Evolutionary conservation across 2,888 invertebrate species (phyloP).

Genomic region (Homarus gammarus): DNA sequence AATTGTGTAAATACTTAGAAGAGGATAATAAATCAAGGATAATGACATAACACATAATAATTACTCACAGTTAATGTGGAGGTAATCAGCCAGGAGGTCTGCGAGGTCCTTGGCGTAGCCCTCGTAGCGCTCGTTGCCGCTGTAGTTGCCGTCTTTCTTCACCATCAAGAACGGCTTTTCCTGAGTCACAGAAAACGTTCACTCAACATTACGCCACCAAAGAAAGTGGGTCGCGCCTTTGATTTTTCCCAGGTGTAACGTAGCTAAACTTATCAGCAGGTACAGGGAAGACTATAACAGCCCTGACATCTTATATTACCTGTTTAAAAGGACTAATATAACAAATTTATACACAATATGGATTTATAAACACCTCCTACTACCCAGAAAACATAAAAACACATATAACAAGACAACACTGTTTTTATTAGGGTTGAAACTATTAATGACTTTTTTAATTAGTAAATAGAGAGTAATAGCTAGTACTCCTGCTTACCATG

Average conservation of each 20-base stretch:
- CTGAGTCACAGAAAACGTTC: constrained; percentile 75
- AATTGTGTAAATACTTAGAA: no score
- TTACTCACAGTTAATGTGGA: constrained; percentile 73
- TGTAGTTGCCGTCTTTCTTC: constrained; percentile 77
- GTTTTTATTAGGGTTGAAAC: no score
- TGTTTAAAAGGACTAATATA: no score
- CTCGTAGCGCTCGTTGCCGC: constrained; percentile 89
- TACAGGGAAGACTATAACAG: background rate
- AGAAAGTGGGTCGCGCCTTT: constrained; percentile 28
- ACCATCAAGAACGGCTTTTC: constrained; percentile 78
- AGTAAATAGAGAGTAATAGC: no score
- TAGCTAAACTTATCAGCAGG: constrained; percentile 13
- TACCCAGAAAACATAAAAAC: no score
- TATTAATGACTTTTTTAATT: no score
- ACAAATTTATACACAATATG: no score
- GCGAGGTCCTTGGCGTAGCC: constrained; percentile 88
- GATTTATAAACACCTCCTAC: no score
- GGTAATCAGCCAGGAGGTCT: constrained; percentile 66
- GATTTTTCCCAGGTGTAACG: background rate
- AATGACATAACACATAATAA: background rate
- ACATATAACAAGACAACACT: no score
- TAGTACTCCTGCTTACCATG: constrained; percentile 85
- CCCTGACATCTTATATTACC: no score
- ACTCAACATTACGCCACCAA: background rate
- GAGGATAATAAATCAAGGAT: no score